Conservation (phyloP, 1,140 invertebrate species). For the Pseudomyrmex cubaensis region DNA sequence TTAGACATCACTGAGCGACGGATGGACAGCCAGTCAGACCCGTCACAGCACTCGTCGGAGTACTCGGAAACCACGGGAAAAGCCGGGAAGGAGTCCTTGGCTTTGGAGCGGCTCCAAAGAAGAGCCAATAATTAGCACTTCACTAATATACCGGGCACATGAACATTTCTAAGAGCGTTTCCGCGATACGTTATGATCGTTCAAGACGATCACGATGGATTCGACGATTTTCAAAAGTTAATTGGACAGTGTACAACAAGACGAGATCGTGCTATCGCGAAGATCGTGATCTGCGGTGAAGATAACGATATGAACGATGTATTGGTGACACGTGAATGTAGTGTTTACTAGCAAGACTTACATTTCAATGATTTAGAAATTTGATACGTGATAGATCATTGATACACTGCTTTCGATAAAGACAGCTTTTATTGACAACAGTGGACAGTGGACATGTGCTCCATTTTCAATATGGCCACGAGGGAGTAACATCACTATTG, state of each 20-base stretch:
- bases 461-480: constrained; percentile 4
- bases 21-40: constrained; percentile 85
- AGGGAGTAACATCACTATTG: not conserved
- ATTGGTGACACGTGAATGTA: constrained; percentile 40
- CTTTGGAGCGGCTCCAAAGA: constrained; percentile 61
- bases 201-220: constrained; percentile 4
- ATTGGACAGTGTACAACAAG: constrained; percentile 16
- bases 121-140: constrained; percentile 56
- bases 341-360: constrained; percentile 23
- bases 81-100: constrained; percentile 64
- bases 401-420: not conserved
- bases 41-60: constrained; percentile 84
- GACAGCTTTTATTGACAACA: not conserved
- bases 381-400: not conserved
- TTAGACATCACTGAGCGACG: constrained; percentile 85
- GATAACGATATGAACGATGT: not conserved
- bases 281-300: constrained; percentile 14
- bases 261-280: constrained; percentile 14
- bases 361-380: constrained; percentile 1
- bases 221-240: not conserved
- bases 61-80: constrained; percentile 81
- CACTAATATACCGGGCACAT: not conserved
- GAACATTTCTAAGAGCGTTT: constrained; percentile 30
- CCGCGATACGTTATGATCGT: not conserved
- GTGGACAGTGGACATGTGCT: constrained; percentile 39